Evolutionary conservation across 2,888 invertebrate genomes (phyloP).

Genomic region (Chesias legatella): DNA sequence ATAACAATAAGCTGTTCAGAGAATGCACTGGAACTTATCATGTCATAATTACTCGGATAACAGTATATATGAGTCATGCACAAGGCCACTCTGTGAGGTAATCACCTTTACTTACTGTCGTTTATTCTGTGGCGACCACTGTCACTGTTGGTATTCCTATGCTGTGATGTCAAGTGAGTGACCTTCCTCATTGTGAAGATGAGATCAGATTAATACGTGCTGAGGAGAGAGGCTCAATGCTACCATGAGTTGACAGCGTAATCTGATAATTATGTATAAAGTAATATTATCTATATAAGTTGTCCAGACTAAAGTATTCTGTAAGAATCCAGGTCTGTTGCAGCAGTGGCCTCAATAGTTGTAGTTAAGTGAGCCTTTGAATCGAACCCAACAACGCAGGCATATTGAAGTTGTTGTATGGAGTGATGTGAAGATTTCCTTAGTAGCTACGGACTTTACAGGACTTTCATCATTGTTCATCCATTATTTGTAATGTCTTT

Average conservation of each 20-base stretch:
- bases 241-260: constrained; percentile 1
- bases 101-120: constrained; percentile 6
- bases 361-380: too few species aligned
- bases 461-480: too few species aligned
- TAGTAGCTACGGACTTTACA: too few species aligned
- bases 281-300: too few species aligned
- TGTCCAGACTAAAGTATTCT: too few species aligned
- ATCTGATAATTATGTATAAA: too few species aligned
- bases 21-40: constrained; percentile 15
- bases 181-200: constrained; percentile 43
- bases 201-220: constrained; percentile 26
- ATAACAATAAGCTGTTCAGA: constrained; percentile 6
- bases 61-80: constrained; percentile 25
- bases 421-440: too few species aligned
- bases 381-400: too few species aligned
- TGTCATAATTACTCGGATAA: constrained; percentile 27
- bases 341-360: too few species aligned
- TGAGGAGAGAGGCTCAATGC: constrained; percentile 10
- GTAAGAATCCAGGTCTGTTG: too few species aligned
- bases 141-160: not conserved
- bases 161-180: constrained; percentile 50
- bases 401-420: too few species aligned
- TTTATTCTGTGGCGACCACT: not conserved
- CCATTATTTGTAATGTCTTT: too few species aligned
- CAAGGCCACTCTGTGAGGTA: constrained; percentile 27